Evolutionary conservation across 1,140 invertebrate species (phyloP).

Genomic region (Drosophila tropicalis): DNA sequence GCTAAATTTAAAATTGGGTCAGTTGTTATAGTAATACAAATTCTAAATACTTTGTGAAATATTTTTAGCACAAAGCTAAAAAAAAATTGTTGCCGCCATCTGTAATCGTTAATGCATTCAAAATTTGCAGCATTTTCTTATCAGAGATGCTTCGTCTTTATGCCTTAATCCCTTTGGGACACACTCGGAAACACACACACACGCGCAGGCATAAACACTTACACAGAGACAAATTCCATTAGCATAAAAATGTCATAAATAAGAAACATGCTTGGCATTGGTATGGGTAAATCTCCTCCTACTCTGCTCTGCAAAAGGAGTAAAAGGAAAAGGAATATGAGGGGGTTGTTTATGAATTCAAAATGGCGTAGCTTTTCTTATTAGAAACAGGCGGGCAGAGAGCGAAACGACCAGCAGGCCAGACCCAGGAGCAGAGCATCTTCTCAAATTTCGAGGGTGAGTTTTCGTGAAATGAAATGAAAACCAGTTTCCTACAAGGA

Average conservation of each 20-base stretch:
- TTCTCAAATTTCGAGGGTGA: conserved; percentile 56
- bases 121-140: conserved; percentile 64
- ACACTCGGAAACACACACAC: conserved; percentile 28
- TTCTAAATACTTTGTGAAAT: not conserved
- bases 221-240: conserved; percentile 61
- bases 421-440: conserved; percentile 36
- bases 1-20: not conserved
- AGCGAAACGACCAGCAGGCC: conserved; percentile 10
- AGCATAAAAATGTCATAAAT: conserved; percentile 82
- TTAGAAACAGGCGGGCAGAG: conserved; percentile 61
- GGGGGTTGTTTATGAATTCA: conserved; percentile 72
- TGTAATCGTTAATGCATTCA: conserved; percentile 16
- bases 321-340: conserved; percentile 1
- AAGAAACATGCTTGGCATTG: conserved; percentile 65
- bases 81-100: conserved; percentile 17
- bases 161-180: conserved; percentile 51
- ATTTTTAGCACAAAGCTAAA: not conserved
- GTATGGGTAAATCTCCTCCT: conserved; percentile 41
- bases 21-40: not conserved
- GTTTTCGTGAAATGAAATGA: conserved; percentile 53
- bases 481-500: conserved; percentile 54
- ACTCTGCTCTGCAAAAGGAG: conserved; percentile 14
- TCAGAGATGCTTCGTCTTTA: conserved; percentile 54
- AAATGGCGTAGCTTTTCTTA: conserved; percentile 79
- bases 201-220: not conserved